These are phyloP conservation scores for Caenorhabditis afra DNA, from an alignment of 2,888 invertebrate genomes.

Conservation along the genomic window DNA sequence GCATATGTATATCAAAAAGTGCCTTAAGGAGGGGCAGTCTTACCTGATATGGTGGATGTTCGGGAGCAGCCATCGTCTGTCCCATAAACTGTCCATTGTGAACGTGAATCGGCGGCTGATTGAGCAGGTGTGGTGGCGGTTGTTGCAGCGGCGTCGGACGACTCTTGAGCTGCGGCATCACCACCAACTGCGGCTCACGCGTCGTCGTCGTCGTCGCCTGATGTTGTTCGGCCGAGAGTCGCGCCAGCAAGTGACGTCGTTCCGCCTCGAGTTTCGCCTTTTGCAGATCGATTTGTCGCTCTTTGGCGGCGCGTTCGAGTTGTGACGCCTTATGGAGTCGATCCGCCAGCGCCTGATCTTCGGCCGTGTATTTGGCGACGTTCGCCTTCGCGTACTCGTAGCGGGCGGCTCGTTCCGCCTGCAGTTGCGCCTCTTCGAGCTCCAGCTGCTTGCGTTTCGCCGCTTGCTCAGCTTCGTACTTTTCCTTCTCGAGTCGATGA, in stretches of 20 bases:
- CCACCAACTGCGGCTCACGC: constrained; percentile 5
- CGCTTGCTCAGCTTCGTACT: constrained; percentile 6
- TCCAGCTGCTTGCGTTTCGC: no score
- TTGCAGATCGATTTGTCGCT: constrained; percentile 17
- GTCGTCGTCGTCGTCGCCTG: background rate
- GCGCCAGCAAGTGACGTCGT: background rate
- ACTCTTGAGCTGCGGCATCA: constrained; percentile 18
- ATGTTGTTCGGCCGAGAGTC: background rate
- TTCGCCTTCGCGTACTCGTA: constrained; percentile 13
- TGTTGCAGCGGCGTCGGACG: no score
- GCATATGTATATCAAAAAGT: no score
- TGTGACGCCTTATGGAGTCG: constrained; percentile 8
- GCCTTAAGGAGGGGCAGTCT: no score
- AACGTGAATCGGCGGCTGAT: no score
- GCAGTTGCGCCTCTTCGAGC: background rate
- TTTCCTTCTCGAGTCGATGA: no score
- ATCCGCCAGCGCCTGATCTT: constrained; percentile 1
- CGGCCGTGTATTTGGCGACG: background rate
- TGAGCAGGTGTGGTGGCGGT: no score
- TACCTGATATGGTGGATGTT: no score
- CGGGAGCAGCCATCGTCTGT: no score
- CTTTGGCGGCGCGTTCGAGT: background rate
- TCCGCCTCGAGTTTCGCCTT: constrained; percentile 37
- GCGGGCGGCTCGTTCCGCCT: constrained; percentile 2
- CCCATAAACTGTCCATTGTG: no score